Evolutionary conservation across 2,888 invertebrate species (phyloP).

Genomic region (Phoronis australis): DNA sequence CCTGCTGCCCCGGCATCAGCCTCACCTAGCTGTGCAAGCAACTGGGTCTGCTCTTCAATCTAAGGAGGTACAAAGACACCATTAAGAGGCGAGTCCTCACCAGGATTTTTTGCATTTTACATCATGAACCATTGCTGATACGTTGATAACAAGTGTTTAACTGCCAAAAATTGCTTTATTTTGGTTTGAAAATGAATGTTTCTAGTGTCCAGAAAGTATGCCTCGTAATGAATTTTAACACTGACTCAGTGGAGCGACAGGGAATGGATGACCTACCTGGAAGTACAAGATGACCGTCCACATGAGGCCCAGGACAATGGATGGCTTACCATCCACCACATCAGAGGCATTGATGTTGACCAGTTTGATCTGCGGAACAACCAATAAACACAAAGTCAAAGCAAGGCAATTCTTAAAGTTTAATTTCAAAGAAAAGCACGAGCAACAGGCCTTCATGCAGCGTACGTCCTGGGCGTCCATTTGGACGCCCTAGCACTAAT

Average conservation of each 20-base stretch:
- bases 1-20: not conserved
- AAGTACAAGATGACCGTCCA: constrained; percentile 99
- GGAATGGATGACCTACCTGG: constrained; percentile 67
- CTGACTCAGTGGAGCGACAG: too few relatives aligned
- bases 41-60: constrained; percentile 74
- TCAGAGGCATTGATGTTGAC: constrained; percentile 97
- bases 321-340: constrained; percentile 92
- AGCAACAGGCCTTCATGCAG: not conserved
- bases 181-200: not conserved
- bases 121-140: too few relatives aligned
- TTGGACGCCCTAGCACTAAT: too few relatives aligned
- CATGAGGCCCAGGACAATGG: constrained; percentile 91
- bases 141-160: not conserved
- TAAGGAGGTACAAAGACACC: too few relatives aligned
- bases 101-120: too few relatives aligned
- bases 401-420: too few relatives aligned
- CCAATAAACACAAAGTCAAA: not conserved
- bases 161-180: not conserved
- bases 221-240: too few relatives aligned
- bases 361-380: constrained; percentile 71
- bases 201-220: too few relatives aligned
- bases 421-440: too few relatives aligned
- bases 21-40: not conserved
- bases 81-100: too few relatives aligned
- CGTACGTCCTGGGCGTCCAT: too few relatives aligned